Base-by-base conservation (phyloP, 2,888 invertebrate genomes). In the Panzeria rudis region DNA sequence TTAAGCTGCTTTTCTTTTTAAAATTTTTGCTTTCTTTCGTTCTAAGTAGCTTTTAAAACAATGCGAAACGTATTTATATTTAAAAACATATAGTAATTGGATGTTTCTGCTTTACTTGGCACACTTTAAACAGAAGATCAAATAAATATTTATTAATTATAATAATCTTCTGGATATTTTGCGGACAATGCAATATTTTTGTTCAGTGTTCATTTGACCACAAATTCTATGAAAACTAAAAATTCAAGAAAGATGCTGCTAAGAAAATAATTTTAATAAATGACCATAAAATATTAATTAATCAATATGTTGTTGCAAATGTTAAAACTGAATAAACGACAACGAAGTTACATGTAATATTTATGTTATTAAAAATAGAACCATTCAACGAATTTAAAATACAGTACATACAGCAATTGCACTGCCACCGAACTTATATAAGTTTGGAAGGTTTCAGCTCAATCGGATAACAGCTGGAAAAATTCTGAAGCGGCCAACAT, bases 241-340 rank as follows among this genome's bases (percentile, higher is more conserved):
- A 3, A 4, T 1, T 29, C 25, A 7, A 6, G 38, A 41, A 35
- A 66, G 44, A 52, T 66, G 25, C 59, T 66, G 25, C 59, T 80
- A 23, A 64, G 38, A 50, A 71, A 79, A 64, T 85, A 82, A 85
- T 85, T 79, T 75, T 82, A 82, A 85, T 82, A 85, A 85, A 85
- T 82, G 69, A 41, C 44, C 85, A 29, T 85, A 82, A 78, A 75
- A 82, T 71, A 11, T 61, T 41, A 82, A 85, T 85, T 75, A 78
- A 85, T 85, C 85, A 85, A 77, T 75, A 75, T 64, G 56, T 69
- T 52, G 15, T 50, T 59, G 47, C 23, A 68, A 71, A 78, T 71
- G 52, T 78, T 62, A 38, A 61, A 38, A n/a, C 25, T 32, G 20
- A 38, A 20, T 62, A 13, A 17, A 41, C 41, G 9, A 62, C 44